phyloP scores from a whole-genome alignment of 2,888 invertebrate genomes.

The Nemurella pictetii region DNA sequence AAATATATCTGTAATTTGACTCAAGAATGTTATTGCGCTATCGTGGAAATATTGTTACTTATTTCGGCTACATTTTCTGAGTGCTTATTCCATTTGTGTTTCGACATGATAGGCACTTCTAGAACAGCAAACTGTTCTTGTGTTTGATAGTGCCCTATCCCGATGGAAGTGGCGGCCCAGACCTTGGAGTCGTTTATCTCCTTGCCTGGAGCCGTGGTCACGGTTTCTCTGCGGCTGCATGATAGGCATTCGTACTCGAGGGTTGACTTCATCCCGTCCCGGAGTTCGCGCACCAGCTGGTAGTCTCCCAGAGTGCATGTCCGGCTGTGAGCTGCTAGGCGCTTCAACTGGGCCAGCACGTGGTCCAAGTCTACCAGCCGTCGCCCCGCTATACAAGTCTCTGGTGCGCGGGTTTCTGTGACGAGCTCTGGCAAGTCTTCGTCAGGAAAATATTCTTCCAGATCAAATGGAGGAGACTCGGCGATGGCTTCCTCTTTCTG shows the following conservation, averaged over 20 bases:
- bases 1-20: too few relatives aligned
- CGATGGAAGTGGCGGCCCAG: background rate
- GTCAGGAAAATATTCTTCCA: slow-evolving; percentile 7
- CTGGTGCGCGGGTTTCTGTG: too few relatives aligned
- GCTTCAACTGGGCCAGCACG: background rate
- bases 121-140: background rate
- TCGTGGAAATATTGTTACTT: too few relatives aligned
- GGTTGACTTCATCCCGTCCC: background rate
- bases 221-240: background rate
- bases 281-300: background rate
- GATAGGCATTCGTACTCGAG: background rate
- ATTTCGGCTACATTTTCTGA: background rate
- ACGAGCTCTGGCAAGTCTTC: background rate
- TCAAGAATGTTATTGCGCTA: too few relatives aligned
- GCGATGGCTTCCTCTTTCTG: too few relatives aligned
- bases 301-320: background rate
- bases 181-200: background rate
- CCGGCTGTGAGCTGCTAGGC: background rate
- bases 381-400: background rate
- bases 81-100: background rate
- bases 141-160: background rate
- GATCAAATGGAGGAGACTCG: too few relatives aligned
- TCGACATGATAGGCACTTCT: background rate
- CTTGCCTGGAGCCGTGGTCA: background rate
- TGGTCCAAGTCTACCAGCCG: background rate